Percentiles rank a stretch among this genome's conserved stretches.
Conservation (phyloP, 2,888 invertebrate species). For the Luperina testacea region DNA sequence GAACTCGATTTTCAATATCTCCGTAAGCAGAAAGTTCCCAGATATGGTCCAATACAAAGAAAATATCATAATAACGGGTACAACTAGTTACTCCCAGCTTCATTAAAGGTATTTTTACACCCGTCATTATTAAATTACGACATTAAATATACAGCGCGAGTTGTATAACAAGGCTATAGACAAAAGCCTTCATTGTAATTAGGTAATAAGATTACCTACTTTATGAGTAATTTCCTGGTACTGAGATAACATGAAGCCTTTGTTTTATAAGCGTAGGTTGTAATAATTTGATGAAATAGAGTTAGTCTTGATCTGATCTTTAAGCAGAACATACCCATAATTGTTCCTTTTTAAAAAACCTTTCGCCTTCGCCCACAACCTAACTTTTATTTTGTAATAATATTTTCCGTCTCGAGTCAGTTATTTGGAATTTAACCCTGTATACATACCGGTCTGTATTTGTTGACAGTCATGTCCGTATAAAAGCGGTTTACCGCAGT, state of each 20-base stretch:
- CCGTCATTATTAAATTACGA: neutral
- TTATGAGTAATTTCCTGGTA: neutral
- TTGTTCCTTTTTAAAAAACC: neutral
- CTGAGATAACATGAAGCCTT: neutral
- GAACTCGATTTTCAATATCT: neutral
- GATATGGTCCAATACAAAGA: neutral
- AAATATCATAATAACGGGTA: neutral
- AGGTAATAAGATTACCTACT: neutral
- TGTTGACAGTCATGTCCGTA: constrained; percentile 6
- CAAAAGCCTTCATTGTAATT: neutral
- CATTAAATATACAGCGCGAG: neutral
- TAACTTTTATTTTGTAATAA: neutral
- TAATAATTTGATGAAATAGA: neutral
- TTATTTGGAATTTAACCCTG: constrained; percentile 20
- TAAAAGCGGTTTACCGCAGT: constrained; percentile 38
- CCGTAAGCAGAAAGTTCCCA: neutral
- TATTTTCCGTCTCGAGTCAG: constrained; percentile 1
- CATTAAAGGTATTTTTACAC: neutral
- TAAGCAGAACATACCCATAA: too few species aligned
- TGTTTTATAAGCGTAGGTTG: neutral
- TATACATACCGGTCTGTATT: constrained; percentile 18
- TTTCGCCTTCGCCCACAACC: neutral
- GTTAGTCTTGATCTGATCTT: too few species aligned
- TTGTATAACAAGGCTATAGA: neutral
- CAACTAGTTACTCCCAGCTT: neutral